phyloP scores from a whole-genome alignment of 2,888 invertebrate genomes.

The Metalampra italica region DNA sequence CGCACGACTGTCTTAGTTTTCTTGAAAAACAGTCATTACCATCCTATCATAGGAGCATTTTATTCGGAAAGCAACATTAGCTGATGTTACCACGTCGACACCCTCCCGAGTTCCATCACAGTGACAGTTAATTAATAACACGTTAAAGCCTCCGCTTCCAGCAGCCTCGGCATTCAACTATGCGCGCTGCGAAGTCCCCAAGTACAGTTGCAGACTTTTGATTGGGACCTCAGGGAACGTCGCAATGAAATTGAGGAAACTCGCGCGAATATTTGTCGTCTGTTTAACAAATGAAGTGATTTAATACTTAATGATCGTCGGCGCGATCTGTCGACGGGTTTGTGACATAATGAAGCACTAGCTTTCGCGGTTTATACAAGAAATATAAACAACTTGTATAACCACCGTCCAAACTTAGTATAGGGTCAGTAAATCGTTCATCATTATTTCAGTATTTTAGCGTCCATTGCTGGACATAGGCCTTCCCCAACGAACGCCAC shows the following conservation, averaged over 20 bases:
- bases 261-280: constrained; percentile 18
- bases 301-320: constrained; percentile 4
- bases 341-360: not conserved
- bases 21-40: no score
- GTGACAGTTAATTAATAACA: constrained; percentile 56
- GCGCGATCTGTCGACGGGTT: constrained; percentile 4
- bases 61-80: constrained; percentile 17
- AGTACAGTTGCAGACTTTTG: constrained; percentile 52
- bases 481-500: no score
- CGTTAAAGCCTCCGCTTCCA: constrained; percentile 42
- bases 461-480: no score
- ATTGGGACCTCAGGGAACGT: constrained; percentile 38
- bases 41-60: not conserved
- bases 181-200: constrained; percentile 35
- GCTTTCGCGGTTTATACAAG: no score
- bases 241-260: constrained; percentile 21
- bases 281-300: constrained; percentile 16
- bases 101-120: constrained; percentile 18
- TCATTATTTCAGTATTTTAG: no score
- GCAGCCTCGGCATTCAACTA: constrained; percentile 28
- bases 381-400: no score
- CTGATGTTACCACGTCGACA: constrained; percentile 36
- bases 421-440: no score
- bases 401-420: no score
- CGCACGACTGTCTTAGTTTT: no score